Base-by-base conservation (phyloP, 2,888 invertebrate genomes). In the Melanostoma scalare region DNA sequence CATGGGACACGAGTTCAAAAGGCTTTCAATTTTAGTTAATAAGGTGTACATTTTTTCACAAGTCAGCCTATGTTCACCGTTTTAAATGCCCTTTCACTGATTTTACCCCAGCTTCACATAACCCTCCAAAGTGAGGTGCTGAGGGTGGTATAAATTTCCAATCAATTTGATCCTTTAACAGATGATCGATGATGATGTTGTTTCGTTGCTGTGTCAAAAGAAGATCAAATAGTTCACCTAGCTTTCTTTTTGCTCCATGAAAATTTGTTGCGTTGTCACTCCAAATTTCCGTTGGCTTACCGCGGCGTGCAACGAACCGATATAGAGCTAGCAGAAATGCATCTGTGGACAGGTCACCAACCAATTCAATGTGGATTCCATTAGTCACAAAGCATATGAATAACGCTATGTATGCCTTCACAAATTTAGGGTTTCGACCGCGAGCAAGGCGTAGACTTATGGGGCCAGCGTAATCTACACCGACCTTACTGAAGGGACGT, bases 321-420 rank as follows among this genome's bases (percentile, higher is more conserved):
- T 55, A 52, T 9, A 72, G 53, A 6, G 72, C 60, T 5, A 10
- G 35, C 1, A 72, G 42, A 46, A 72, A 72, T 2, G 33, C 38
- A 6, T 58, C 35, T 6, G 71, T 46, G 3, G 38, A 58, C 2
- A 71, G 30, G 30, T 61, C 53, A 33, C 61, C 52, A 36, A 60
- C 52, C 4, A 61, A 33, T n/a, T 72, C 53, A 10, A 72, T 8
- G 9, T 72, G 72, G 2, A 72, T 44, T 40, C 36, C 61, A 3
- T 72, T 72, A 5, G 55, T 67, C 4, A 33, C 46, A 8, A 55
- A 44, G 42, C 46, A 68, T 1, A 55, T 50, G 31, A 65, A 40
- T 8, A 58, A 33, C 35, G 48, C 65, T 36, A 52, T 52, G 52
- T 52, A 65, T 2, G 65, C 50, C 40, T 65, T 65, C 48, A 42